Evolutionary conservation across 2,888 invertebrate species (phyloP).

Genomic region (Keiferia lycopersicella): DNA sequence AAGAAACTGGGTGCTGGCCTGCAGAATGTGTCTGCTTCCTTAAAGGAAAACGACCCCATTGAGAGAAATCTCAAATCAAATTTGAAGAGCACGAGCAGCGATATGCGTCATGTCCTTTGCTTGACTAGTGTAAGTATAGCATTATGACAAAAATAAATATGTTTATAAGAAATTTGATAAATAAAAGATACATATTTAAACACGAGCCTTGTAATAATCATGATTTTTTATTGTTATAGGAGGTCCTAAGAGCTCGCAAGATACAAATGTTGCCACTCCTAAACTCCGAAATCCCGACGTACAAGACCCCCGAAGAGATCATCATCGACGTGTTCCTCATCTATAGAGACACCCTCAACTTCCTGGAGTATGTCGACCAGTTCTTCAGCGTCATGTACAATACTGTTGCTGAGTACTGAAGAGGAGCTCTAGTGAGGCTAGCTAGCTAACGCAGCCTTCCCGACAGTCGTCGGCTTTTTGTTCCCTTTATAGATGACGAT

Average conservation of each 20-base stretch:
- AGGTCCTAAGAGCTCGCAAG: constrained; percentile 61
- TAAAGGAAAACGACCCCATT: constrained; percentile 56
- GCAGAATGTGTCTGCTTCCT: constrained; percentile 84
- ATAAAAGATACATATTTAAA: neutral
- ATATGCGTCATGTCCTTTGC: constrained; percentile 84
- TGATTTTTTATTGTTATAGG: constrained; percentile 51
- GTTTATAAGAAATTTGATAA: neutral
- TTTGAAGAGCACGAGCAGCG: constrained; percentile 82
- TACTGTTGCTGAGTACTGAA: constrained; percentile 32
- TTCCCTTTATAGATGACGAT: neutral
- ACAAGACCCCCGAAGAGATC: constrained; percentile 38
- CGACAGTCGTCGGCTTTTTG: neutral
- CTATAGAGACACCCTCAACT: constrained; percentile 68
- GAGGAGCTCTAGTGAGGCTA: constrained; percentile 40
- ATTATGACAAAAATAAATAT: neutral
- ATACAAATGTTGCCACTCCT: constrained; percentile 54
- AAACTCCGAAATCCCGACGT: constrained; percentile 57
- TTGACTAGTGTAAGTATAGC: constrained; percentile 81
- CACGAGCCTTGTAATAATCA: constrained; percentile 25
- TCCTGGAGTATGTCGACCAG: constrained; percentile 63
- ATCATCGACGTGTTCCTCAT: constrained; percentile 53
- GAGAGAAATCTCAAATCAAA: constrained; percentile 62
- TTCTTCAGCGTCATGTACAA: constrained; percentile 62
- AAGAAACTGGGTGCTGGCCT: constrained; percentile 87
- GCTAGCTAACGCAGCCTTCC: constrained; percentile 32